Conservation (phyloP, 1,140 invertebrate species). For the Tribolium madens region DNA sequence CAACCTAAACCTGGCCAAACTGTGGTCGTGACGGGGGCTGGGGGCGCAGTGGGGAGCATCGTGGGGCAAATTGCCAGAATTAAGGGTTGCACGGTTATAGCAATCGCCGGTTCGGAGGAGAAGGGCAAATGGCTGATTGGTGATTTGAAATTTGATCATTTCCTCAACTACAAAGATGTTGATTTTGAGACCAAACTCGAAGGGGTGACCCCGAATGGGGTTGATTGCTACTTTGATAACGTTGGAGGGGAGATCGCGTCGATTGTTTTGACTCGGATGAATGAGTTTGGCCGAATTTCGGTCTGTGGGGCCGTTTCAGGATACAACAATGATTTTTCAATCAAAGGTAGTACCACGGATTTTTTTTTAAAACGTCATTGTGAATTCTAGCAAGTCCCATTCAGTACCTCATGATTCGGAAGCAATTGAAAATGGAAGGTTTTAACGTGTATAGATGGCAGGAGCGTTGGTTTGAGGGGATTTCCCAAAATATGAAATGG, state of each 20-base stretch:
- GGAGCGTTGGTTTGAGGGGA: conserved; percentile 68
- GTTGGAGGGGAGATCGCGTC: conserved; percentile 75
- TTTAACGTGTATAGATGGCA: conserved; percentile 69
- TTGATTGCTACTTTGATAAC: conserved; percentile 82
- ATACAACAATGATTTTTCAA: conserved; percentile 66
- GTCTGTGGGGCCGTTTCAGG: conserved; percentile 74
- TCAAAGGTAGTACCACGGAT: too few relatives aligned
- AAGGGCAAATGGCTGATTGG: conserved; percentile 75
- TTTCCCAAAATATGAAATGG: conserved; percentile 70
- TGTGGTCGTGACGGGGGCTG: conserved; percentile 75
- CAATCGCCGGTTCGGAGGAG: conserved; percentile 75
- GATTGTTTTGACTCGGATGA: conserved; percentile 73
- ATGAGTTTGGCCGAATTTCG: conserved; percentile 70
- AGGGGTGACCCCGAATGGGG: conserved; percentile 73
- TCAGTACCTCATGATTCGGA: not conserved
- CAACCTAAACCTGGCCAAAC: conserved; percentile 75
- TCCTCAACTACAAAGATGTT: conserved; percentile 77
- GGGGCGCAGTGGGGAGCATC: conserved; percentile 75
- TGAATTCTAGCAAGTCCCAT: not conserved
- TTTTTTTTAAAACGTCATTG: too few relatives aligned
- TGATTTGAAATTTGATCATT: conserved; percentile 74
- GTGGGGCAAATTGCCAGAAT: conserved; percentile 83
- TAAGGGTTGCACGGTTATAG: conserved; percentile 76
- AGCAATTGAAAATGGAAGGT: conserved; percentile 64
- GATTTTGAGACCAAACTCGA: conserved; percentile 69